Percentiles rank a stretch among this genome's conserved stretches.
Evolutionary conservation across 2,113 vertebrate genomes (phyloP).

Genomic region (Coreoperca whiteheadi): DNA sequence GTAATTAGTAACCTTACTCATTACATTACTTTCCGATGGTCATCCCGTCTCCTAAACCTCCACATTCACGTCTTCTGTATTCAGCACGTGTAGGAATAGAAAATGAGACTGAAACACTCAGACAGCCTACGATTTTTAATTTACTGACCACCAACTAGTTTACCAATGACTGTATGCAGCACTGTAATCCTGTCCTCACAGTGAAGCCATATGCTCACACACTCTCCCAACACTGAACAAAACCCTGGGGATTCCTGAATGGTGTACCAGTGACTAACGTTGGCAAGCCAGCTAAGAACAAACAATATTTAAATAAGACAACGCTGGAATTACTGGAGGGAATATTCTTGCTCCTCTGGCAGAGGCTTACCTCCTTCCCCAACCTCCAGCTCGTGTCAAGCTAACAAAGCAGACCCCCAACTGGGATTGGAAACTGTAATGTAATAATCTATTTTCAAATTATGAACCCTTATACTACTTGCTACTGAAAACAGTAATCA

Average conservation of each 20-base stretch:
- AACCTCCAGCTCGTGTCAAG: not conserved
- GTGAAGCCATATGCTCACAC: not conserved
- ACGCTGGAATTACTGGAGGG: not conserved
- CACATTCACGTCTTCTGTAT: not conserved
- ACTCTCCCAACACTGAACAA: not conserved
- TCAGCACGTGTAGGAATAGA: not conserved
- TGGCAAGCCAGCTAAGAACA: not conserved
- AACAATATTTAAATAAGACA: slow-evolving; percentile 13
- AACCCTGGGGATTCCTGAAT: not conserved
- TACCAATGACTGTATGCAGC: not conserved
- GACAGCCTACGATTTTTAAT: not conserved
- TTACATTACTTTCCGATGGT: not conserved
- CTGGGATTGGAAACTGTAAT: not conserved
- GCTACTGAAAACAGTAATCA: not conserved
- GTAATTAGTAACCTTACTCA: not conserved
- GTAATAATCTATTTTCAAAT: not conserved
- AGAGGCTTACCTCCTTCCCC: not conserved
- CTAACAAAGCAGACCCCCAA: too few species aligned
- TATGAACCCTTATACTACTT: not conserved
- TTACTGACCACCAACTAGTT: not conserved
- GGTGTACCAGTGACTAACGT: not conserved
- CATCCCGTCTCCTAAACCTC: not conserved
- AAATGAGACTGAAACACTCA: not conserved
- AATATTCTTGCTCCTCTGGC: not conserved
- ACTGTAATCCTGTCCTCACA: not conserved